phyloP scores from a whole-genome alignment of 2,113 vertebrate species.

The Centrocercus urophasianus region DNA sequence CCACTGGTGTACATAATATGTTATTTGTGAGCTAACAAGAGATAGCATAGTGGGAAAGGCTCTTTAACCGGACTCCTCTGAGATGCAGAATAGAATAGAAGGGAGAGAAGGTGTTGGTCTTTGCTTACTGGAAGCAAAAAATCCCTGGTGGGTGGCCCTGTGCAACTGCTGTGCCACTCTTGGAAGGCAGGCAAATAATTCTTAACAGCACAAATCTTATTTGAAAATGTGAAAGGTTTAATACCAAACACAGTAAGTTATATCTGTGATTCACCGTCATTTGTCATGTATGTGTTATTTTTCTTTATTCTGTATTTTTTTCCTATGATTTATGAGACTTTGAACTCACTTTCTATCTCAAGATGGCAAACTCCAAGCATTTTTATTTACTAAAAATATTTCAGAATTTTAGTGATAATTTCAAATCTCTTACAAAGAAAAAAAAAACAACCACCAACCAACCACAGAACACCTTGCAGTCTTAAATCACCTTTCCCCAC shows the following conservation, averaged over 20 bases:
- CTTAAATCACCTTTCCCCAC: not conserved
- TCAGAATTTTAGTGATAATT: not conserved
- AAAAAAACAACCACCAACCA: not conserved
- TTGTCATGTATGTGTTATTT: not conserved
- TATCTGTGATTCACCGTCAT: not conserved
- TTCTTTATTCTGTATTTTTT: not conserved
- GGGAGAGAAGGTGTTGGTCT: not conserved
- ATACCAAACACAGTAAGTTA: not conserved
- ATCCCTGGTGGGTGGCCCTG: not conserved
- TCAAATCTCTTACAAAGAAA: not conserved
- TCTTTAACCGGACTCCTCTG: not conserved
- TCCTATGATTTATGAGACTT: not conserved
- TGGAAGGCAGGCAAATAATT: not conserved
- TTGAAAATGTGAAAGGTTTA: not conserved
- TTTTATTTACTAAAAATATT: not conserved
- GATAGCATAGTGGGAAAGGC: not conserved
- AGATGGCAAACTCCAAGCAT: not conserved
- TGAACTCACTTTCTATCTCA: not conserved
- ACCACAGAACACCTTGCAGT: not conserved
- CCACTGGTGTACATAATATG: not conserved
- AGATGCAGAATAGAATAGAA: not conserved
- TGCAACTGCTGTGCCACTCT: not conserved
- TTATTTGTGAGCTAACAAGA: not conserved
- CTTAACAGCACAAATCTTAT: not conserved
- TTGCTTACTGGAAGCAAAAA: not conserved